Percentiles rank a stretch among this genome's conserved stretches.
Evolutionary conservation across 2,888 invertebrate genomes (phyloP).

Genomic region (Drosophila villosipedis): DNA sequence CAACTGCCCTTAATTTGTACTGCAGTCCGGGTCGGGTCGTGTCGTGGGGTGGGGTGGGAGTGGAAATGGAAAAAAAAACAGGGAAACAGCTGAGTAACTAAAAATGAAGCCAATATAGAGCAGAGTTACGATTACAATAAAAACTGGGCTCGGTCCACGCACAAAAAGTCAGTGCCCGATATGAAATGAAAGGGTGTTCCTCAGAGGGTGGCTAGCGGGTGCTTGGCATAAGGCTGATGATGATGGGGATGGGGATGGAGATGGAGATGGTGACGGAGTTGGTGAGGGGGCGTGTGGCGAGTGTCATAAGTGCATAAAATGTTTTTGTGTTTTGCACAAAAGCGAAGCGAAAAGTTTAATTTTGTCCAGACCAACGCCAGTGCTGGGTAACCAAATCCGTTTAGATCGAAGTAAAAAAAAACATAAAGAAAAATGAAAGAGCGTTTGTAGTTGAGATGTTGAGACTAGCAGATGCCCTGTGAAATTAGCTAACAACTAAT

Average conservation of each 20-base stretch:
- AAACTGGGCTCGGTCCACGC: slow-evolving; percentile 72
- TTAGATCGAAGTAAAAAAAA: slow-evolving; percentile 63
- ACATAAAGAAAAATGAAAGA: slow-evolving; percentile 32
- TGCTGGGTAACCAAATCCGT: slow-evolving; percentile 83
- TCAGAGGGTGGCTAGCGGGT: slow-evolving; percentile 43
- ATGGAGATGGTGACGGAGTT: neutral
- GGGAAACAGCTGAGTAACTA: slow-evolving; percentile 76
- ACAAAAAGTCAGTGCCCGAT: slow-evolving; percentile 53
- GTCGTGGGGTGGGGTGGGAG: neutral
- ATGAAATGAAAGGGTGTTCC: slow-evolving; percentile 49
- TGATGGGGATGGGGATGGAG: neutral
- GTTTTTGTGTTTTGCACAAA: slow-evolving; percentile 73
- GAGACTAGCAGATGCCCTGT: slow-evolving; percentile 15
- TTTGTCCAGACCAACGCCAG: slow-evolving; percentile 69
- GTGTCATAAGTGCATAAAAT: slow-evolving; percentile 79
- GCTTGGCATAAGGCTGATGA: neutral
- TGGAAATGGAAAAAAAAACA: neutral
- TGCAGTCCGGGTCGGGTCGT: neutral
- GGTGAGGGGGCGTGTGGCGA: slow-evolving; percentile 40
- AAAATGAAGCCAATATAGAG: slow-evolving; percentile 77
- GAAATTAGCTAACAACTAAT: neutral
- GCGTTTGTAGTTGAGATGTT: neutral
- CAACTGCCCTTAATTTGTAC: slow-evolving; percentile 45
- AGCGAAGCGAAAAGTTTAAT: slow-evolving; percentile 80
- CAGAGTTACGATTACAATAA: slow-evolving; percentile 70